A percentile compares a stretch with the other conserved stretches of the same genome.
Conservation (phyloP, 2,113 vertebrate genomes). For the Hippolais icterina region DNA sequence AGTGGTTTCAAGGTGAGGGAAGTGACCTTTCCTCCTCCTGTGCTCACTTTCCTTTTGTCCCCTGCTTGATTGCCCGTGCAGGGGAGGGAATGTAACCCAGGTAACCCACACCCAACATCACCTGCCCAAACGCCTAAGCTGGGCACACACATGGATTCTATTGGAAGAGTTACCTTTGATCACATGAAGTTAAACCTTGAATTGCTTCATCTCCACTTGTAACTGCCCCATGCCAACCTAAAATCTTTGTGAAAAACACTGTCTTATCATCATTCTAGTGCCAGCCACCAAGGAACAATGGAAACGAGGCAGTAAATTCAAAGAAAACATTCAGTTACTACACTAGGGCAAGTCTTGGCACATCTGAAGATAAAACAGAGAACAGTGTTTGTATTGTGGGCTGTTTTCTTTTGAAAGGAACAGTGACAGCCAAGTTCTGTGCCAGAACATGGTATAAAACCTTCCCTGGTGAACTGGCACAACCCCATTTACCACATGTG, state of each 20-base stretch:
- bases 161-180: not conserved
- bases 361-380: not conserved
- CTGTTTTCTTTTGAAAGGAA: not conserved
- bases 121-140: not conserved
- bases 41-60: not conserved
- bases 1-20: not conserved
- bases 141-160: not conserved
- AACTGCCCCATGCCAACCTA: accelerated
- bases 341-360: not conserved
- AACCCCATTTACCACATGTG: not conserved
- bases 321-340: not conserved
- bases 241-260: not conserved
- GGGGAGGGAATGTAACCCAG: not conserved
- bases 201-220: not conserved
- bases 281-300: not conserved
- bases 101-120: not conserved
- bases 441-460: not conserved
- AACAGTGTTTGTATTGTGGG: not conserved
- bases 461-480: not conserved
- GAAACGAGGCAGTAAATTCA: not conserved
- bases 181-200: not conserved
- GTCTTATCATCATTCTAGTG: not conserved
- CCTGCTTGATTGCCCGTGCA: no score
- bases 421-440: not conserved
- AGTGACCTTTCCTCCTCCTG: not conserved